Base-by-base conservation (phyloP, 2,113 vertebrate genomes). In the Thunnus maccoyii region DNA sequence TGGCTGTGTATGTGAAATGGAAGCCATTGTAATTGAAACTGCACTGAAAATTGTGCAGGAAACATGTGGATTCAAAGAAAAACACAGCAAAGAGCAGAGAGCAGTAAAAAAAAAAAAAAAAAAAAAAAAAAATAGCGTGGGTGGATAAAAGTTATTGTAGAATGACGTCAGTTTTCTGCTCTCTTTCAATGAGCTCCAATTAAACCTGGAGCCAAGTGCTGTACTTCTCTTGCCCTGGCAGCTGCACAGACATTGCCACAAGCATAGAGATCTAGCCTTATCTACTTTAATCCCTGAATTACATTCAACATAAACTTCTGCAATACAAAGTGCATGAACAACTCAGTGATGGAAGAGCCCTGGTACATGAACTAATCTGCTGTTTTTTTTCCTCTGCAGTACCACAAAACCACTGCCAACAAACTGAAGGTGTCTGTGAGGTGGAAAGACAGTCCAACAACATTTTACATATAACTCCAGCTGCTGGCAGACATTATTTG, bases 241-340 rank as follows among this genome's bases (percentile, higher is more conserved):
- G 79, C 78, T 84, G 78, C 69, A 67, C 70, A 76, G 60, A 55
- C 68, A 36, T 57, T 30, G 70, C 83, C 81, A 75, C 58, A 66
- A 89, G 87, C 74, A 27, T 10, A 68, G 72, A 86, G 90, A 89
- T 90, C 78, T 57, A 25, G 67, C 65, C 69, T n/a, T 85, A 74
- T 92, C 72, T 83, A 25, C 63, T 85, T 69, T 89, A 93, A 93
- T 93, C 76, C 86, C 72, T 46, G 60, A 76, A 80, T 92, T 86
- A 72, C 65, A 81, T 48, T 88, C 75, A 74, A 69, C 48, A 72
- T 72, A 71, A 80, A 88, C 62, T 80, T 92, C 77, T 73, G 73
- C 78, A 55, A 36, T 72, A 57, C 87, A 80, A 69, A 80, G 68
- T 67, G 76, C 63, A 74, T 65, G 65, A 80, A 66, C 52, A 73